These are phyloP conservation scores for Lasioglossum marginatum DNA, from an alignment of 2,888 invertebrate species.

Conservation along the genomic window DNA sequence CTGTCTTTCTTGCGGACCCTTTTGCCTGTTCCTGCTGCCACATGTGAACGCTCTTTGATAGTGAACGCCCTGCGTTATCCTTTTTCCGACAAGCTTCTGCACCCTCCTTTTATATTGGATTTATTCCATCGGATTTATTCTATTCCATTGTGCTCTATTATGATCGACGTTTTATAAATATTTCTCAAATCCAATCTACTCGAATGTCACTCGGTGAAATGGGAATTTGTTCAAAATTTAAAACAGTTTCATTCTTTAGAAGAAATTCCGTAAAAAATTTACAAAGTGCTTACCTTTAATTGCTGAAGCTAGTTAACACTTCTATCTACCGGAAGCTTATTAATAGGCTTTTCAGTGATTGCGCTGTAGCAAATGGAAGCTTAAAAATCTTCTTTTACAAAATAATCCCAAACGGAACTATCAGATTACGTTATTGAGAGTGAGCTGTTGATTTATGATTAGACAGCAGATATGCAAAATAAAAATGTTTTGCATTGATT, in stretches of 20 bases:
- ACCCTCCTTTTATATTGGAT: background rate
- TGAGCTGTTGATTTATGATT: no score
- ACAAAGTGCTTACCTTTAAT: background rate
- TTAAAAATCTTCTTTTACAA: no score
- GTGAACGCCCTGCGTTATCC: background rate
- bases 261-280: background rate
- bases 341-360: background rate
- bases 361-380: no score
- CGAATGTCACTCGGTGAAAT: background rate
- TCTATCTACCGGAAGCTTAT: background rate
- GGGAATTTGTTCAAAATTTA: background rate
- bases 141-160: background rate
- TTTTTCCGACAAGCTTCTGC: background rate
- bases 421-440: no score
- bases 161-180: background rate
- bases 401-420: no score
- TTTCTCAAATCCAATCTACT: background rate
- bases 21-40: background rate
- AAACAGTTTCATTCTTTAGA: no score
- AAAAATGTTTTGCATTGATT: no score
- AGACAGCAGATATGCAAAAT: no score
- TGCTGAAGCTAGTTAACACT: background rate
- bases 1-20: constrained; percentile 26
- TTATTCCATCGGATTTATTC: background rate
- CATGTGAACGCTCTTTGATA: constrained; percentile 3